phyloP scores from a whole-genome alignment of 2,797 vertebrate species.

The Salarias fasciatus region DNA sequence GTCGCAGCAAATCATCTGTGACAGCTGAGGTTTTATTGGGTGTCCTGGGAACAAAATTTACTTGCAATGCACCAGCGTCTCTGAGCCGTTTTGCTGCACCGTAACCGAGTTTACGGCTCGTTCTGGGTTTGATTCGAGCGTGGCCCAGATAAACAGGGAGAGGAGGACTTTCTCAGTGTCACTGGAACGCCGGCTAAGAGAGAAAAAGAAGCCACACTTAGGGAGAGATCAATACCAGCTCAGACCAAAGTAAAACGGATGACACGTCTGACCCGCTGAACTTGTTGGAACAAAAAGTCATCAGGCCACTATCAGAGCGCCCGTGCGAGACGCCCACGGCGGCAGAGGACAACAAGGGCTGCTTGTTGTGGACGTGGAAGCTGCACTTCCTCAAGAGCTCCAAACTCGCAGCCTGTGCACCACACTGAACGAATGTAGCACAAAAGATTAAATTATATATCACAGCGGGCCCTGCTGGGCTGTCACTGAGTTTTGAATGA shows the following conservation, averaged over 20 bases:
- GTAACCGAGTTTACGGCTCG: conserved; percentile 42
- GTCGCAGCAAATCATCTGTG: conserved; percentile 6
- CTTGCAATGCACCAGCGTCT: conserved; percentile 19
- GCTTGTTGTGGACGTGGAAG: conserved; percentile 29
- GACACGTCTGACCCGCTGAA: conserved; percentile 66
- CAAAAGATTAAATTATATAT: no score
- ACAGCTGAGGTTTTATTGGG: conserved; percentile 1
- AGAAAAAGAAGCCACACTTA: conserved; percentile 66
- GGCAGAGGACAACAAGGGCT: conserved; percentile 38
- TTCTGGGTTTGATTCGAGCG: conserved; percentile 37
- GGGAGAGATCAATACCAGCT: conserved; percentile 63
- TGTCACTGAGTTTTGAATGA: no score
- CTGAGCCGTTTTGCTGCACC: conserved; percentile 21
- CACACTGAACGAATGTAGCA: no score
- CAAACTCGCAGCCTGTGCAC: background rate
- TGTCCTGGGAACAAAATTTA: conserved; percentile 12
- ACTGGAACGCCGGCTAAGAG: conserved; percentile 50
- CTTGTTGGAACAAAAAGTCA: conserved; percentile 73
- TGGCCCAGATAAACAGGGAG: conserved; percentile 33
- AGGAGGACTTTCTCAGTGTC: conserved; percentile 50
- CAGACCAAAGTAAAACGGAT: conserved; percentile 67
- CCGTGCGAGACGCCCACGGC: conserved; percentile 44
- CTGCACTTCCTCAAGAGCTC: conserved; percentile 11
- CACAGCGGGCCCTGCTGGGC: no score
- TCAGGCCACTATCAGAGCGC: conserved; percentile 63